Evolutionary conservation across 2,797 vertebrate genomes (phyloP).

Genomic region (Gambusia yucatana): DNA sequence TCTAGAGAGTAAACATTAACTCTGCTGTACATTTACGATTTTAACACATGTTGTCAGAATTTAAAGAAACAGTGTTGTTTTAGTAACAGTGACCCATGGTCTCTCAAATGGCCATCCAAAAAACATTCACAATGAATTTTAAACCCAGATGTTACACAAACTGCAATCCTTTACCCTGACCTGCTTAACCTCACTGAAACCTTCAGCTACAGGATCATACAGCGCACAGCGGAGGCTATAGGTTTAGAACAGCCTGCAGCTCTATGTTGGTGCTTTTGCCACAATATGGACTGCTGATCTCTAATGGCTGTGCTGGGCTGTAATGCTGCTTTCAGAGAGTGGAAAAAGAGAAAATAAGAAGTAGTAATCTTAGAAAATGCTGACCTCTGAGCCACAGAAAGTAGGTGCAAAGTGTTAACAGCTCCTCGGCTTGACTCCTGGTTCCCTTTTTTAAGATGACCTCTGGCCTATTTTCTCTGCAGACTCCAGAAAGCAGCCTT

Average conservation of each 20-base stretch:
- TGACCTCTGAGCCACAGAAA: constrained; percentile 76
- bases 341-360: constrained; percentile 68
- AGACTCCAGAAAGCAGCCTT: constrained; percentile 46
- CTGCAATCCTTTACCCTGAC: constrained; percentile 19
- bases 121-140: constrained; percentile 34
- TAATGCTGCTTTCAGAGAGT: constrained; percentile 74
- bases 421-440: constrained; percentile 51
- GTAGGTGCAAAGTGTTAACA: constrained; percentile 71
- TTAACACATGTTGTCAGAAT: not conserved
- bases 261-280: constrained; percentile 68
- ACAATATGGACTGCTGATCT: constrained; percentile 73
- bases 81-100: not conserved
- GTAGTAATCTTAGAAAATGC: constrained; percentile 79
- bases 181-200: constrained; percentile 69
- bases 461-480: constrained; percentile 61
- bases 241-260: constrained; percentile 71
- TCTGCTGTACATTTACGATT: not conserved
- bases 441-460: constrained; percentile 23
- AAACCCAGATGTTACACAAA: constrained; percentile 25
- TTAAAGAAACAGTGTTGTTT: not conserved
- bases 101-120: constrained; percentile 36
- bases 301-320: constrained; percentile 68
- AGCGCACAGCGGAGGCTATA: constrained; percentile 41
- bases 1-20: not conserved
- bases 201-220: constrained; percentile 45